A percentile compares a stretch with the other conserved stretches of the same genome.
Evolutionary conservation across 2,797 vertebrate species (phyloP).

Genomic region (Spinibarbus caldwelli): DNA sequence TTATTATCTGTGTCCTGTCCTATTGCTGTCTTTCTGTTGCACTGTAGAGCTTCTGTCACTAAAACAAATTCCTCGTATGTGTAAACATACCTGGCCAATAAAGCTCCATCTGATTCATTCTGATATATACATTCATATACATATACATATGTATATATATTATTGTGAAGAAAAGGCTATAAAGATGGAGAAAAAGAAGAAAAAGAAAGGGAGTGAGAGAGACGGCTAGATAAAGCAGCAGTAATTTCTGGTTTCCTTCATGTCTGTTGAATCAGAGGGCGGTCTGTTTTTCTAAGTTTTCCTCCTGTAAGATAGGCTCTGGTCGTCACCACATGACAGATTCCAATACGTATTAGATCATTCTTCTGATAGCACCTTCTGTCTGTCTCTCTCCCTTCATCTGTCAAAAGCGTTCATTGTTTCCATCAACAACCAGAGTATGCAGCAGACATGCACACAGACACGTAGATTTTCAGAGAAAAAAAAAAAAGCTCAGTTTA

Average conservation of each 20-base stretch:
- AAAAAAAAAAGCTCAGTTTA: not conserved
- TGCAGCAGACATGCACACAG: conserved; percentile 3
- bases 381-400: conserved; percentile 32
- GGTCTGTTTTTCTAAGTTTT: conserved; percentile 37
- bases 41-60: too few relatives aligned
- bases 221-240: not conserved
- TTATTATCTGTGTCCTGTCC: too few relatives aligned
- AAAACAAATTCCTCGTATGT: too few relatives aligned
- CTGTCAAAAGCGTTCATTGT: conserved; percentile 59
- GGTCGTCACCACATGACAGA: conserved; percentile 42
- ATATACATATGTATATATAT: not conserved
- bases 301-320: conserved; percentile 5
- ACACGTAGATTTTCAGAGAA: conserved; percentile 16
- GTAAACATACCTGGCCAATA: too few relatives aligned
- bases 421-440: conserved; percentile 61
- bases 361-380: conserved; percentile 54
- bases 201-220: not conserved
- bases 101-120: too few relatives aligned
- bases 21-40: too few relatives aligned
- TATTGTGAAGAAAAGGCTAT: not conserved
- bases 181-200: not conserved
- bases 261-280: not conserved
- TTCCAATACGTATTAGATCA: conserved; percentile 64
- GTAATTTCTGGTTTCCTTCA: not conserved
- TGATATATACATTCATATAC: too few relatives aligned